Percentiles rank a stretch among this genome's conserved stretches.
Evolutionary conservation across 35 echinoderm and acorn worm genomes (phyloP).

Genomic region (Strongylocentrotus purpuratus): DNA sequence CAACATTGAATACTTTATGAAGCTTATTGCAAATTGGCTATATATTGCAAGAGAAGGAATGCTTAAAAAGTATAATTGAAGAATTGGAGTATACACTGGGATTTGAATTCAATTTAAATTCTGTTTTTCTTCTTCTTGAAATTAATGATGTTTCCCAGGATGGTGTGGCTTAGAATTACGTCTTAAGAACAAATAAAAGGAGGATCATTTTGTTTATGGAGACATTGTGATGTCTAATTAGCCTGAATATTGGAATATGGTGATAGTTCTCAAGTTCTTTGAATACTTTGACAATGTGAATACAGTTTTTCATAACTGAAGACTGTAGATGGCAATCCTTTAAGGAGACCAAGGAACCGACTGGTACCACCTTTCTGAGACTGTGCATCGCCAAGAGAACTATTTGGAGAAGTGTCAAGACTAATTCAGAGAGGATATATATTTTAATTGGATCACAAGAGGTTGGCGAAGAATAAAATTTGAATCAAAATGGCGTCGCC

Average conservation of each 20-base stretch:
- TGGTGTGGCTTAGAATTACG: neutral
- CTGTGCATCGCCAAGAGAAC: neutral
- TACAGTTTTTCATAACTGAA: neutral
- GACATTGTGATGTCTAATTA: neutral
- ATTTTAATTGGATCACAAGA: neutral
- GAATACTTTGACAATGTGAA: neutral
- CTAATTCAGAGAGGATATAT: neutral
- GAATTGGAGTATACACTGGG: neutral
- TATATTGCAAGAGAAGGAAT: neutral
- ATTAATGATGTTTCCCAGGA: neutral
- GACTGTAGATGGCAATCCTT: neutral
- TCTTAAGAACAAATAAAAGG: neutral
- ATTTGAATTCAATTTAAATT: no score
- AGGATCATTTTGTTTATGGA: neutral
- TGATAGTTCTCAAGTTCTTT: neutral
- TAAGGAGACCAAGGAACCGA: neutral
- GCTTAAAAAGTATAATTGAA: neutral
- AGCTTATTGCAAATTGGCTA: neutral
- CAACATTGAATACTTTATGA: neutral
- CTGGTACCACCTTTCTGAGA: neutral
- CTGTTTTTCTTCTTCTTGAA: neutral
- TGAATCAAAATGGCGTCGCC: conserved; percentile 13
- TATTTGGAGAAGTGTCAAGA: neutral
- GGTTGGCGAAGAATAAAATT: no score
- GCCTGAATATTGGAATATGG: neutral